Evolutionary conservation across 2,888 invertebrate species (phyloP).

Genomic region (Dolomedes plantarius): DNA sequence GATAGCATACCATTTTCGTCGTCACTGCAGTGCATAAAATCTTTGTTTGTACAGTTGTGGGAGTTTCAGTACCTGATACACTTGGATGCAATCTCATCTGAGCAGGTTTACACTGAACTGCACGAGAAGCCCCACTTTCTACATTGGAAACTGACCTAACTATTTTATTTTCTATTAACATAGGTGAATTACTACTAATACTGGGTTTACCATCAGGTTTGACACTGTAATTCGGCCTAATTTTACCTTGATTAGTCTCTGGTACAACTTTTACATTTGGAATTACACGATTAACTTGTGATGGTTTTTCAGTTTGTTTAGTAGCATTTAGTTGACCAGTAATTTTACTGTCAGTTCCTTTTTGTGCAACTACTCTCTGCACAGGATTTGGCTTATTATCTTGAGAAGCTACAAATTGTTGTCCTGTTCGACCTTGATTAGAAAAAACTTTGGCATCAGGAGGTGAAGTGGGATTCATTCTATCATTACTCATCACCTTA

Average conservation of each 20-base stretch:
- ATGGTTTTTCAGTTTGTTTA: slow-evolving; percentile 7
- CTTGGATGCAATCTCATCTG: slow-evolving; percentile 26
- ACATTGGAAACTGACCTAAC: background rate
- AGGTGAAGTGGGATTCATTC: slow-evolving; percentile 17
- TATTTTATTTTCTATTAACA: background rate
- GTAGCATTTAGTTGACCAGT: background rate
- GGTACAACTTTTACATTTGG: background rate
- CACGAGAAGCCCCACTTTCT: background rate
- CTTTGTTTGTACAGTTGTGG: background rate
- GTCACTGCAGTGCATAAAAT: background rate
- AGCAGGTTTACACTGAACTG: slow-evolving; percentile 7
- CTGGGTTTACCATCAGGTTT: background rate
- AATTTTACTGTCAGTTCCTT: slow-evolving; percentile 16
- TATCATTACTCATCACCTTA: slow-evolving; percentile 9
- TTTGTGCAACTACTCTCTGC: slow-evolving; percentile 14
- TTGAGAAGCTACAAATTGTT: slow-evolving; percentile 6
- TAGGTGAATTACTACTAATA: background rate
- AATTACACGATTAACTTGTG: background rate
- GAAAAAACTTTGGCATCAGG: slow-evolving; percentile 29
- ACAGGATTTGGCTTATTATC: slow-evolving; percentile 6
- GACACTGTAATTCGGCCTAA: background rate
- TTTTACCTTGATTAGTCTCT: background rate
- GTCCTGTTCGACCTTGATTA: slow-evolving; percentile 9
- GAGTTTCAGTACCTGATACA: slow-evolving; percentile 19
- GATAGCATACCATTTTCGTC: slow-evolving; percentile 5